Base-by-base conservation (phyloP, 2,888 invertebrate species). In the Drosophila demipolita region DNA sequence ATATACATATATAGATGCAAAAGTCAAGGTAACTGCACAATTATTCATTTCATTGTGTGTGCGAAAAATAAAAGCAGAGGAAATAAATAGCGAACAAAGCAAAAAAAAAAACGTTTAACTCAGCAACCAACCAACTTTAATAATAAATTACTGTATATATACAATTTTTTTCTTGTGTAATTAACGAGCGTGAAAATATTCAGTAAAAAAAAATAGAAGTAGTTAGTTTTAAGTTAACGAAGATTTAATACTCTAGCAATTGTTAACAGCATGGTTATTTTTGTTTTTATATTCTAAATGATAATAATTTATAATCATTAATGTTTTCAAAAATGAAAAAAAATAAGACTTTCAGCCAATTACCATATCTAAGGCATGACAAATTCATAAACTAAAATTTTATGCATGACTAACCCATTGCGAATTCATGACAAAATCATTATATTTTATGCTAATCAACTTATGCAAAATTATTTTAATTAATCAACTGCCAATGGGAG, bases 21-120 rank as follows among this genome's bases (percentile, higher is more conserved):
- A 84, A 85, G 89, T 89, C 85, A 85, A 85, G 85, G 89, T 61
- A 70, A 87, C 54, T 87, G 82, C 87, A 84, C 71, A 84, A 89
- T 85, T 89, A 89, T 71, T 85, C 72, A 79, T 72, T 76, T 70
- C 73, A 50, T 70, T 58, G 50, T 68, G 52, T 74, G 69, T 80
- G 75, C 67, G 63, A 78, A 75, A 62, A 62, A 59, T 50, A 20
- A 63, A 58, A 63, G 66, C 67, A 79, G 58, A 75, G 75, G 74
- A 81, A 72, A 64, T 42, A 58, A 50, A 48, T 55, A 35, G 50
- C 50, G 29, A 60, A 54, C 40, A 53, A 84, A 68, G 66, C 71
- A 60, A 23, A 23, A 23, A 1, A 1, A 65, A 79, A 59, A 49
- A 38, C 74, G 59, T 66, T 74, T 74, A 69, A 48, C 33, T 55